Evolutionary conservation across 2,113 vertebrate species (phyloP), one percentile per base, ranked within the genome.

Genomic region (Sciurus niger): DNA sequence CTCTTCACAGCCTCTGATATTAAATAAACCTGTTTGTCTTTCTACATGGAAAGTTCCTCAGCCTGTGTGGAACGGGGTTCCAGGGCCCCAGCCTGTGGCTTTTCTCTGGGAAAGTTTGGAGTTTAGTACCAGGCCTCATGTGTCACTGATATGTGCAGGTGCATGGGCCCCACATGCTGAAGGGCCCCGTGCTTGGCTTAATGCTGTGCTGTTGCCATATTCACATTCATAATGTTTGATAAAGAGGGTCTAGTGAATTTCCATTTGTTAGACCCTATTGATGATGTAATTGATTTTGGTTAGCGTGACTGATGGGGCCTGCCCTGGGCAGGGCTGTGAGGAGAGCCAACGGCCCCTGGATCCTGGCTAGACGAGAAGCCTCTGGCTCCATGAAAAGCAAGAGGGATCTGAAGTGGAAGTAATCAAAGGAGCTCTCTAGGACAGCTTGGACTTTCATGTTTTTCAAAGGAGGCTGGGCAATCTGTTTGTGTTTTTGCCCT

Each of bases 401-500:
- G 94, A 94, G 65, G 93, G 93, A 97, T 97, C 84, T 88, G 88
- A 91, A 95, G 63, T 76, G 96, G 63, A 85, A 93, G 63, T 94
- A 96, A 60, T 84, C 78, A 87, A 96, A 92, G 58, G 72, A 55
- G 16, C 4, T 89, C 96, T 97, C 87, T 90, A 20, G 32, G 77
- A 96, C 77, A 97, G 90, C 88, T 78, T 97, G 93, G 92, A 96
- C 90, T 97, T 97, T 76, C 93, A n/a, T 74, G 80, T 97, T 93
- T 95, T 82, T 97, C 94, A 97, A 89, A 97, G 95, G 96, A 98
- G 96, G 60, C 98, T 89, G 91, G 32, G 68, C 97, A 97, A 97
- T 97, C 95, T 97, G 84, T 96, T 97, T 85, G 95, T 95, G 88
- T 97, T 97, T 98, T 97, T 97, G 96, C 97, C 97, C 72, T 58